Conservation (phyloP, 2,888 invertebrate genomes). For the Drosophila helvetica region DNA sequence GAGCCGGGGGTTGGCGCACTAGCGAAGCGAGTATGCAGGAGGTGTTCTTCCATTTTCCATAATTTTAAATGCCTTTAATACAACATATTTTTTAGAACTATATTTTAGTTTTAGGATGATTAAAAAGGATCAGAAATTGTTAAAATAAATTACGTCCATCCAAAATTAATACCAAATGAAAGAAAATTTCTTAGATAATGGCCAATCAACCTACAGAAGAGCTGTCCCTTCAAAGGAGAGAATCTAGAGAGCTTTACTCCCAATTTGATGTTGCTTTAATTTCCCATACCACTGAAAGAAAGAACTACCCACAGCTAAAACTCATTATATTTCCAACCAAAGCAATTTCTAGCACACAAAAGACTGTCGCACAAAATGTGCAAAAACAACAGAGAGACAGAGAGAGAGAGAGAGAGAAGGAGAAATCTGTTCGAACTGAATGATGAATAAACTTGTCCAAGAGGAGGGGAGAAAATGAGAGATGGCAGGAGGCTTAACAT, state of each 20-base stretch:
- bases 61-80: too few relatives aligned
- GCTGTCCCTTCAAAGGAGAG: neutral
- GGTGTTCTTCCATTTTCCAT: too few relatives aligned
- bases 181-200: too few relatives aligned
- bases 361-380: slow-evolving; percentile 50
- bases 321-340: slow-evolving; percentile 75
- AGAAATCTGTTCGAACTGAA: slow-evolving; percentile 29
- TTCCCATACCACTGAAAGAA: neutral
- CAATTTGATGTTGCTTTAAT: neutral
- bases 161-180: too few relatives aligned
- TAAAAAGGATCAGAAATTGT: too few relatives aligned
- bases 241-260: neutral
- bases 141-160: too few relatives aligned
- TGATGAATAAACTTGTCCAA: slow-evolving; percentile 66
- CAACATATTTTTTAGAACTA: too few relatives aligned
- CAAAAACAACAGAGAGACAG: slow-evolving; percentile 15
- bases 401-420: neutral
- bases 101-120: too few relatives aligned
- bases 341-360: slow-evolving; percentile 53
- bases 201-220: neutral
- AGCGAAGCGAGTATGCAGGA: too few relatives aligned
- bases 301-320: slow-evolving; percentile 43
- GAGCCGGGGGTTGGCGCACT: too few relatives aligned
- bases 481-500: slow-evolving; percentile 39
- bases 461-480: neutral